Evolutionary conservation across 2,797 vertebrate species (phyloP).

Genomic region (Nasua narica): DNA sequence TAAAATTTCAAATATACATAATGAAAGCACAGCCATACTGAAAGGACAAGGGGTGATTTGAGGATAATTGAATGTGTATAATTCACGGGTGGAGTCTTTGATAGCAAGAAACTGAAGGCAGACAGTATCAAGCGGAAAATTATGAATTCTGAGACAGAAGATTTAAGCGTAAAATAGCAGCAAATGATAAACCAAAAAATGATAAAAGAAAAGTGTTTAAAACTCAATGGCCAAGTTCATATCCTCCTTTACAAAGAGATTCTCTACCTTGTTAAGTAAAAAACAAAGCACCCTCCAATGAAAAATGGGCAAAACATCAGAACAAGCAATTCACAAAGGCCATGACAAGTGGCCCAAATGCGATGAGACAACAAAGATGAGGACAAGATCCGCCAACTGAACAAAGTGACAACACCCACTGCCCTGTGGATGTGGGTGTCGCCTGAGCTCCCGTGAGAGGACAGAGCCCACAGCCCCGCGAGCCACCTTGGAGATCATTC

Average conservation of each 20-base stretch:
- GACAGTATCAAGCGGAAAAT: neutral
- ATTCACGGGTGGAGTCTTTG: too few relatives aligned
- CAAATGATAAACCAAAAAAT: neutral
- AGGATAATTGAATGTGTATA: neutral
- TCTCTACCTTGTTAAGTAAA: neutral
- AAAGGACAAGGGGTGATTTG: neutral
- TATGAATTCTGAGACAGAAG: neutral
- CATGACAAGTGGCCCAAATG: neutral
- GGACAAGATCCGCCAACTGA: neutral
- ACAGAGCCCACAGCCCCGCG: neutral
- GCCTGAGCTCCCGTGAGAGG: too few relatives aligned
- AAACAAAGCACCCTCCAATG: neutral
- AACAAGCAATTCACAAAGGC: neutral
- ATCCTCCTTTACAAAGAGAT: neutral
- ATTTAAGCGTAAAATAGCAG: neutral
- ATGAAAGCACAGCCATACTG: too few relatives aligned
- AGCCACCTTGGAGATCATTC: too few relatives aligned
- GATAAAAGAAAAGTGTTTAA: neutral
- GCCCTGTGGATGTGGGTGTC: fast-evolving
- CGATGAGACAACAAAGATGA: neutral
- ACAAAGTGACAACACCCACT: fast-evolving
- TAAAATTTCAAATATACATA: neutral
- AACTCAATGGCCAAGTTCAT: neutral
- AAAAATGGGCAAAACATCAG: neutral
- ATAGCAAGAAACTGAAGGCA: neutral